Evolutionary conservation across 2,113 vertebrate genomes (phyloP), one percentile per base, ranked within the genome.

Genomic region (Scolopax mira): DNA sequence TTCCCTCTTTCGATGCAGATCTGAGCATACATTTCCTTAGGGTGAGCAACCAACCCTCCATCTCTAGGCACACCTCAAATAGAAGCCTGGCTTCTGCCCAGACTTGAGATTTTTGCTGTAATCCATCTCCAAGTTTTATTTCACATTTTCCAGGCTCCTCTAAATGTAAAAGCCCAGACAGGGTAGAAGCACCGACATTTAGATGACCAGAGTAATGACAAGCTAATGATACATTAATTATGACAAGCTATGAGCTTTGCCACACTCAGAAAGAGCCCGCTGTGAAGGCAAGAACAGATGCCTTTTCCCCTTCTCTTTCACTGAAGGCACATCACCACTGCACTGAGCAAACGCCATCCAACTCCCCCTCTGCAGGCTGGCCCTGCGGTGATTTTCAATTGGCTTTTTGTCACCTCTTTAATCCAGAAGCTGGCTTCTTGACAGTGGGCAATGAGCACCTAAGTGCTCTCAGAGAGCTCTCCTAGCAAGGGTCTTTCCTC

Each of bases 211-310:
- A 92, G 67, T 27, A 93, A 75, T 8, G 85, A 91, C 65, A 94
- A 88, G 62, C 35, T 95, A 96, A 96, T 6, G 19, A 70, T 74
- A 55, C 17, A 51, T 54, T 87, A 96, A 96, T 91, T 95, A 79
- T 0, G 35, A 54, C 30, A 91, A 82, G 58, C 46, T 27, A 60
- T 9, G 16, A 94, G 72, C 41, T 81, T 37, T 73, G 10, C 57
- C 73, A 66, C 1, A 35, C 51, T 78, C 52, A 27, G 74, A 37
- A 23, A 12, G 48, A 79, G 46, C 61, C 19, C 1, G 3, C n/a
- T 71, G 8, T 31, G 92, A 90, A 72, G 42, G 17, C 11, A 89
- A 41, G 22, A 70, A 27, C 33, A 64, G 71, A 44, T 6, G 25
- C 17, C 51, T 79, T 66, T 60, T 13, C 55, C 39, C 15, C 17